phyloP scores from a whole-genome alignment of 37 sponge, comb jelly and placozoan genomes.

The Mnemiopsis leidyi region DNA sequence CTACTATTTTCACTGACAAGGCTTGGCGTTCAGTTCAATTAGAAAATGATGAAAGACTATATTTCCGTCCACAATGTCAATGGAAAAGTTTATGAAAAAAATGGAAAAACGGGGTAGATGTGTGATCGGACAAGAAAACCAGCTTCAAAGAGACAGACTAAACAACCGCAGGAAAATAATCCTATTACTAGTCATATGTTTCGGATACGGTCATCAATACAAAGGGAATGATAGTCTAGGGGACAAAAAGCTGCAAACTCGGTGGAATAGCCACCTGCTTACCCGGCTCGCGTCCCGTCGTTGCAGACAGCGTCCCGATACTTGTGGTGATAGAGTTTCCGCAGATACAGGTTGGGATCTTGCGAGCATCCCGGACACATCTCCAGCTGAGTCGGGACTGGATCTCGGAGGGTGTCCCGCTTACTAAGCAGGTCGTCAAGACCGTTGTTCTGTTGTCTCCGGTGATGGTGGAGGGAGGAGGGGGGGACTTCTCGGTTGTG shows the following conservation, averaged over 20 bases:
- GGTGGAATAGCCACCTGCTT: not conserved
- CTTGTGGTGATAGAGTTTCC: constrained; percentile 10
- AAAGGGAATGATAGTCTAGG: too few relatives aligned
- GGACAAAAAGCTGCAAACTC: too few relatives aligned
- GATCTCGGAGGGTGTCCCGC: not conserved
- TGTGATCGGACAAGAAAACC: not conserved
- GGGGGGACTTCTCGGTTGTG: not conserved
- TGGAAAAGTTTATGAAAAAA: too few relatives aligned
- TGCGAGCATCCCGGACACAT: not conserved
- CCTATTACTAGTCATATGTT: not conserved
- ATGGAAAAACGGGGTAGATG: not conserved
- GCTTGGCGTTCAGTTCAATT: not conserved
- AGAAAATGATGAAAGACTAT: not conserved
- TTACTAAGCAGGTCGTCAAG: not conserved
- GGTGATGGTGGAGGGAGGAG: too few relatives aligned
- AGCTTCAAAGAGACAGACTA: not conserved
- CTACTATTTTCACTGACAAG: not conserved
- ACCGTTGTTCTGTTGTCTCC: too few relatives aligned
- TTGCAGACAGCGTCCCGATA: constrained; percentile 58
- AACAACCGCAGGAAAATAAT: not conserved
- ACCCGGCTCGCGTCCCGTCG: constrained; percentile 43
- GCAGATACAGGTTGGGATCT: constrained; percentile 32
- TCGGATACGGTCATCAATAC: too few relatives aligned
- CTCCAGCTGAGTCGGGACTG: not conserved
- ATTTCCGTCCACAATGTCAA: not conserved